Percentiles rank a stretch among this genome's conserved stretches.
phyloP scores from a whole-genome alignment of 2,797 vertebrate species.

The Lophius americanus region DNA sequence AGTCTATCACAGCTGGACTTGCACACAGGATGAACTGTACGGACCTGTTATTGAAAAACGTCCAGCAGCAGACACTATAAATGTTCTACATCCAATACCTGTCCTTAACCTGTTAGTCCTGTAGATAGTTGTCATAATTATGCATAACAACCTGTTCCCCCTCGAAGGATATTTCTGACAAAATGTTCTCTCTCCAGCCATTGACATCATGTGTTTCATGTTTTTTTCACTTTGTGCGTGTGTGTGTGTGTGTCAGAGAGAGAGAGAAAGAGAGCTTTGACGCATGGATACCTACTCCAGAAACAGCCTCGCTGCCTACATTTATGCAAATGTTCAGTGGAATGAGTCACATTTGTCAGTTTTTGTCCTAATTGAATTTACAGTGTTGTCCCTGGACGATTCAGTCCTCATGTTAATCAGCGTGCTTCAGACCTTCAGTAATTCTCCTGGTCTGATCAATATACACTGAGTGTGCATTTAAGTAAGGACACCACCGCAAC shows the following conservation, averaged over 20 bases:
- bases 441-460: slow-evolving; percentile 48
- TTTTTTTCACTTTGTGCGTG: slow-evolving; percentile 7
- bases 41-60: neutral
- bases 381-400: slow-evolving; percentile 40
- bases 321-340: slow-evolving; percentile 55
- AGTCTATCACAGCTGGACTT: no score
- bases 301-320: slow-evolving; percentile 46
- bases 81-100: neutral
- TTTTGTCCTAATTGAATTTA: slow-evolving; percentile 70
- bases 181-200: slow-evolving; percentile 41
- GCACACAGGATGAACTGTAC: no score
- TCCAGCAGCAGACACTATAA: no score
- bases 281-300: slow-evolving; percentile 48
- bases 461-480: slow-evolving; percentile 32
- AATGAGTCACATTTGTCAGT: slow-evolving; percentile 62
- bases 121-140: slow-evolving; percentile 20
- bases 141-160: slow-evolving; percentile 13
- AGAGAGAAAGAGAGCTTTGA: slow-evolving; percentile 24
- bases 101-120: slow-evolving; percentile 31
- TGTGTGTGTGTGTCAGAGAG: slow-evolving; percentile 1
- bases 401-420: slow-evolving; percentile 46
- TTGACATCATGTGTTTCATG: slow-evolving; percentile 43
- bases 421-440: slow-evolving; percentile 39
- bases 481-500: slow-evolving; percentile 37
- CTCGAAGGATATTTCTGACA: slow-evolving; percentile 39